Conservation (phyloP, 2,888 invertebrate genomes). For the Pyrocoelia pectoralis region DNA sequence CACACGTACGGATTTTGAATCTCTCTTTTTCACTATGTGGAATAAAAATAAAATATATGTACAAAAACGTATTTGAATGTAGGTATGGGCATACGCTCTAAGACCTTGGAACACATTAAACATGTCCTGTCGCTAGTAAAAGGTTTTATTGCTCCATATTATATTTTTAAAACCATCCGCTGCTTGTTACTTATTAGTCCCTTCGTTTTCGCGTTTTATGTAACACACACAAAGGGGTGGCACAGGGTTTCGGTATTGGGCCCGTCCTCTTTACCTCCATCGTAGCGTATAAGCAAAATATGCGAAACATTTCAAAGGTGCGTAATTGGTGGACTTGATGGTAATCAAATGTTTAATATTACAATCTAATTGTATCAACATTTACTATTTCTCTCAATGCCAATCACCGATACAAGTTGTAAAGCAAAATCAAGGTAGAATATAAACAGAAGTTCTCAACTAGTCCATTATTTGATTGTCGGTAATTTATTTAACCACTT, state of each 20-base stretch:
- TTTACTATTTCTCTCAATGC: constrained; percentile 56
- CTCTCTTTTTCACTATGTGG: constrained; percentile 5
- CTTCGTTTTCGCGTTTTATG: constrained; percentile 16
- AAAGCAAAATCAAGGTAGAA: constrained; percentile 50
- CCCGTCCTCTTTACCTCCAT: not conserved
- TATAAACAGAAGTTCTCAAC: constrained; percentile 24
- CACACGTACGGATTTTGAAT: constrained; percentile 5
- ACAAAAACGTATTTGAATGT: constrained; percentile 54
- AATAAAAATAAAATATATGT: constrained; percentile 39
- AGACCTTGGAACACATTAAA: constrained; percentile 48
- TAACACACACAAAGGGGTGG: not conserved
- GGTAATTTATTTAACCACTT: not conserved
- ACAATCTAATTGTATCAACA: constrained; percentile 57
- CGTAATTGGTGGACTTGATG: constrained; percentile 31
- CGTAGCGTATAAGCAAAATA: constrained; percentile 5
- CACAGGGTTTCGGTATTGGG: not conserved
- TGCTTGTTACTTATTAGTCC: constrained; percentile 43
- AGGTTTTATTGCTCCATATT: constrained; percentile 53
- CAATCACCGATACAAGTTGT: constrained; percentile 51
- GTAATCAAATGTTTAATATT: constrained; percentile 47
- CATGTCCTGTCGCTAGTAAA: constrained; percentile 45
- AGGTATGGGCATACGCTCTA: constrained; percentile 48
- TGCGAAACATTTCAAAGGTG: constrained; percentile 34
- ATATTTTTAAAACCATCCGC: constrained; percentile 49
- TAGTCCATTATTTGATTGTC: not conserved